A percentile compares a stretch with the other conserved stretches of the same genome.
These are phyloP conservation scores for Pitangus sulphuratus DNA, from an alignment of 2,797 vertebrate genomes.

Conservation along the genomic window DNA sequence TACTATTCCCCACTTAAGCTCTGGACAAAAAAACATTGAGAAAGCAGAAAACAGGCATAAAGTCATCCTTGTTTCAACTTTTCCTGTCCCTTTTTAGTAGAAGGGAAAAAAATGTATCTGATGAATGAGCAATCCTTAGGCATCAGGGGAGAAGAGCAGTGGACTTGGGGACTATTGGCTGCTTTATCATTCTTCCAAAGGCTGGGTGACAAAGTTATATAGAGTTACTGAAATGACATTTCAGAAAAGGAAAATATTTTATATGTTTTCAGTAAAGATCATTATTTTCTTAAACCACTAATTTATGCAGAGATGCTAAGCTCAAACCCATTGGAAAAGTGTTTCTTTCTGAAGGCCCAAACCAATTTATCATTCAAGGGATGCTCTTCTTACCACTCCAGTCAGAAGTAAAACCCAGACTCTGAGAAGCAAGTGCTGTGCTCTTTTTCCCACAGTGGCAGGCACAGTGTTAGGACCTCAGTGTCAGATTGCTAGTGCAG, in stretches of 20 bases:
- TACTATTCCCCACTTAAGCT: constrained; percentile 39
- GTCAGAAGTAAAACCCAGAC: background rate
- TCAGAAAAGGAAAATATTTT: background rate
- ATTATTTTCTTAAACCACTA: background rate
- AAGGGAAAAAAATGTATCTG: background rate
- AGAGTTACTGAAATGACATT: background rate
- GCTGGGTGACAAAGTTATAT: background rate
- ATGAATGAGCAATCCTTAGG: background rate
- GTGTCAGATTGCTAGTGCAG: background rate
- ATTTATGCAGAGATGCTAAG: background rate
- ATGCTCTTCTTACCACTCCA: background rate
- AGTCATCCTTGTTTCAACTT: constrained; percentile 69
- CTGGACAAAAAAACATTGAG: background rate
- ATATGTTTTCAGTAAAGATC: background rate
- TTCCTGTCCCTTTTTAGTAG: background rate
- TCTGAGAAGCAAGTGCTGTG: background rate
- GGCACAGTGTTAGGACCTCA: background rate
- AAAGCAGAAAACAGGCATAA: constrained; percentile 49
- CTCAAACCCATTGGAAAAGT: background rate
- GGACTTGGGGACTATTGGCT: background rate
- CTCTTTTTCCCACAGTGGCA: background rate
- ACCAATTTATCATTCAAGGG: background rate
- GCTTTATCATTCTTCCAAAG: constrained; percentile 1
- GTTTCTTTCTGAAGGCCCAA: background rate
- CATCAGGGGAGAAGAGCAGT: background rate